Evolutionary conservation across 2,888 invertebrate species (phyloP).

Genomic region (Idaea straminata): DNA sequence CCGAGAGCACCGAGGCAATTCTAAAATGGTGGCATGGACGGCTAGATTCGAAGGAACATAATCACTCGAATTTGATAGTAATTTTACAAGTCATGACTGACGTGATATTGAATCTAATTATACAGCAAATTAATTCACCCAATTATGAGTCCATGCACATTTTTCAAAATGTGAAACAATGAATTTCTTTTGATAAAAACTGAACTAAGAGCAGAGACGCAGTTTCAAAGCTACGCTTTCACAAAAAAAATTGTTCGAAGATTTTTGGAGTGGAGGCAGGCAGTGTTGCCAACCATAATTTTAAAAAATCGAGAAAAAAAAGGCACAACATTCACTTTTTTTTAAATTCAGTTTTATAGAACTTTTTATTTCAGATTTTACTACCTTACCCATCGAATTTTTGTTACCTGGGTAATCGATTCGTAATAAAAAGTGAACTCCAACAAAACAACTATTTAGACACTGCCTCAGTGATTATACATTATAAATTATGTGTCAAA

Average conservation of each 20-base stretch:
- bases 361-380: too few species aligned
- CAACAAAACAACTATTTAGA: too few species aligned
- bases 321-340: background rate
- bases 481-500: too few species aligned
- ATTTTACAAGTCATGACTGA: conserved; percentile 36
- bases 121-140: conserved; percentile 55
- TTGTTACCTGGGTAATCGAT: too few species aligned
- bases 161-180: conserved; percentile 46
- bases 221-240: conserved; percentile 69
- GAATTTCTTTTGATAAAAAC: conserved; percentile 47
- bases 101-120: conserved; percentile 29
- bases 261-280: background rate
- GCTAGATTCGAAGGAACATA: conserved; percentile 64
- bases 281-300: background rate
- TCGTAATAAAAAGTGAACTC: too few species aligned
- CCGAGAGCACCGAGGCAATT: conserved; percentile 59
- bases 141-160: conserved; percentile 77
- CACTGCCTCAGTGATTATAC: too few species aligned
- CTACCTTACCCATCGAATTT: too few species aligned
- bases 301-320: background rate
- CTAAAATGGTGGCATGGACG: conserved; percentile 79
- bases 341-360: too few species aligned
- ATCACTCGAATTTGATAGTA: conserved; percentile 57
- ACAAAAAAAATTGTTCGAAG: conserved; percentile 50
- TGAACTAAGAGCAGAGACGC: conserved; percentile 61